Evolutionary conservation across 2,113 vertebrate species (phyloP).

Genomic region (Limnothrissa miodon): DNA sequence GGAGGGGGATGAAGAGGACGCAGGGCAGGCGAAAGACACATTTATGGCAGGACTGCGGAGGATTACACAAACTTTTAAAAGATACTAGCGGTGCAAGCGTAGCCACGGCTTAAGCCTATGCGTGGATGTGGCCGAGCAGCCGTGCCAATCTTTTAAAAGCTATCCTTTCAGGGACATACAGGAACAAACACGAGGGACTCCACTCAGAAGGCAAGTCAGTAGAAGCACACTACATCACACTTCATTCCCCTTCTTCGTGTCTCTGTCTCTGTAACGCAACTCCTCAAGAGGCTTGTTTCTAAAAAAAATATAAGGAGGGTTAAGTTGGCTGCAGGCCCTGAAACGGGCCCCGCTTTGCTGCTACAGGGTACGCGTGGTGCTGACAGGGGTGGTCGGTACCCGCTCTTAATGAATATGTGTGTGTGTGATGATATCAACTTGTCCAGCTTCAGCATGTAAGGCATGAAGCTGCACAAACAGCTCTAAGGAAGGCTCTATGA

Average conservation of each 20-base stretch:
- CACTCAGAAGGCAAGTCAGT: neutral
- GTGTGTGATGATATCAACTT: neutral
- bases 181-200: conserved; percentile 2
- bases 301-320: neutral
- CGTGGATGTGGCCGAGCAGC: neutral
- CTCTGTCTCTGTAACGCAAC: neutral
- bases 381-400: neutral
- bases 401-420: neutral
- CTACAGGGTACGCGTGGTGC: neutral
- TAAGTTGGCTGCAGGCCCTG: neutral
- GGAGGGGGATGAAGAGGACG: neutral
- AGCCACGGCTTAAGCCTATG: neutral
- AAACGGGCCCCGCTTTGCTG: neutral
- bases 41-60: conserved; percentile 6
- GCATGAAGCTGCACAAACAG: neutral
- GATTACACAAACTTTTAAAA: neutral
- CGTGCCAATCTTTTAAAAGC: conserved; percentile 1
- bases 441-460: neutral
- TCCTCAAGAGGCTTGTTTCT: neutral
- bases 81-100: neutral
- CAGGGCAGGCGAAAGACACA: conserved; percentile 1
- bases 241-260: neutral
- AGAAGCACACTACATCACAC: neutral
- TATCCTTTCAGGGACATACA: neutral
- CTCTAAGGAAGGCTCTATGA: neutral